phyloP scores from a whole-genome alignment of 2,888 invertebrate genomes.

The Hedya salicella region DNA sequence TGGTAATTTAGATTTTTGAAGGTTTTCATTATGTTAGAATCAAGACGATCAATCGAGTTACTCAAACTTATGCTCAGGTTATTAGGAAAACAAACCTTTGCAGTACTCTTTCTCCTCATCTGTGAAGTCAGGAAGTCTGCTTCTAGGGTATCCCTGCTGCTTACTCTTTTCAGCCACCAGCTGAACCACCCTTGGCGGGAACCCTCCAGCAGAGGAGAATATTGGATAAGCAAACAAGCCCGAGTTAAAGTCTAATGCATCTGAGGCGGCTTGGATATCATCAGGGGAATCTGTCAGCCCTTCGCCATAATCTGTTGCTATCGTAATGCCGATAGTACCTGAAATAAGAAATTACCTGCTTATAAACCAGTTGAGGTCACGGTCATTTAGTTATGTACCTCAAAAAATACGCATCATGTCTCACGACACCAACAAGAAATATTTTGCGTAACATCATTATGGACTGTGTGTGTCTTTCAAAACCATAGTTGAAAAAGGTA shows the following conservation, averaged over 20 bases:
- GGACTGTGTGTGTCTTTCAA: no score
- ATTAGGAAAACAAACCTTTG: constrained; percentile 56
- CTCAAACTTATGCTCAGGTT: no score
- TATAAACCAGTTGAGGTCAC: no score
- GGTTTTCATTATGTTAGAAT: no score
- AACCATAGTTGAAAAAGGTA: no score
- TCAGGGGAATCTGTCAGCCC: constrained; percentile 59
- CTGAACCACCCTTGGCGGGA: constrained; percentile 73
- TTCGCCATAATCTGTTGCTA: constrained; percentile 67
- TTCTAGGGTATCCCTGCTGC: constrained; percentile 73
- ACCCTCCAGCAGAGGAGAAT: constrained; percentile 75
- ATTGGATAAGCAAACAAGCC: constrained; percentile 79
- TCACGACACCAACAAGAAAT: no score
- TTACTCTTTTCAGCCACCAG: constrained; percentile 73
- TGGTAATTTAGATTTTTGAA: no score
- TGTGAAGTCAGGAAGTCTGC: constrained; percentile 78
- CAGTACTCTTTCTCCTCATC: constrained; percentile 66
- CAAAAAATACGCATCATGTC: no score
- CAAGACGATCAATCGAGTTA: no score
- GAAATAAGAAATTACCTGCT: constrained; percentile 40
- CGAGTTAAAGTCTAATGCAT: constrained; percentile 66
- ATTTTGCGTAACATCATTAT: no score
- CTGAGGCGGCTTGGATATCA: constrained; percentile 61
- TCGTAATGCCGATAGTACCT: constrained; percentile 69
- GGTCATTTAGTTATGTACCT: no score